phyloP scores from a whole-genome alignment of 1,140 invertebrate species.

The Ceratosolen fusciceps region DNA sequence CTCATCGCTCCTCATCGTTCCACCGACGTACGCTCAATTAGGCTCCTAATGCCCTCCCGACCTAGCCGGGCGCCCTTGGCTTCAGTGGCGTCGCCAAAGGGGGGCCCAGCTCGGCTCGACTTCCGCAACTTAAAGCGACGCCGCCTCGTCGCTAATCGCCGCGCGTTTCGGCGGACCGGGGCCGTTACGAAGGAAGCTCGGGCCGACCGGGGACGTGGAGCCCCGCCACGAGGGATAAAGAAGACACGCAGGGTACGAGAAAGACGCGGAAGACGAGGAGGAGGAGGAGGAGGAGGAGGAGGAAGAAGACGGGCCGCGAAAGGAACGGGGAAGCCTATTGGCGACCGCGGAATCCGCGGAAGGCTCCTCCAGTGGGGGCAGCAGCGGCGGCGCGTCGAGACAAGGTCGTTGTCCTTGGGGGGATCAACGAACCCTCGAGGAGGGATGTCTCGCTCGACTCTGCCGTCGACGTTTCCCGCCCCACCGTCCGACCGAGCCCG shows the following conservation, averaged over 20 bases:
- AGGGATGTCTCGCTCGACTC: constrained; percentile 62
- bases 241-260: too few species aligned
- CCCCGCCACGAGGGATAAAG: neutral
- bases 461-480: neutral
- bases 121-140: neutral
- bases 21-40: constrained; percentile 39
- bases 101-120: constrained; percentile 46
- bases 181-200: constrained; percentile 40
- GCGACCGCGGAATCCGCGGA: neutral
- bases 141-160: neutral
- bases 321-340: neutral
- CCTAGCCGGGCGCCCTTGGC: constrained; percentile 19
- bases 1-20: too few species aligned
- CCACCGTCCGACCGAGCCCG: neutral
- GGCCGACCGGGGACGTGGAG: constrained; percentile 34
- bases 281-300: too few species aligned
- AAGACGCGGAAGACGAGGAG: neutral
- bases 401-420: constrained; percentile 73
- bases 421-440: constrained; percentile 72
- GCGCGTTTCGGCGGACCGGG: neutral
- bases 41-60: constrained; percentile 1
- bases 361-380: constrained; percentile 27
- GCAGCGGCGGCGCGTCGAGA: constrained; percentile 57
- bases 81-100: constrained; percentile 58
- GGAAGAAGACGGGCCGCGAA: neutral